These are phyloP conservation scores for Leucophenga maculata DNA, from an alignment of 2,888 invertebrate species.

Conservation along the genomic window DNA sequence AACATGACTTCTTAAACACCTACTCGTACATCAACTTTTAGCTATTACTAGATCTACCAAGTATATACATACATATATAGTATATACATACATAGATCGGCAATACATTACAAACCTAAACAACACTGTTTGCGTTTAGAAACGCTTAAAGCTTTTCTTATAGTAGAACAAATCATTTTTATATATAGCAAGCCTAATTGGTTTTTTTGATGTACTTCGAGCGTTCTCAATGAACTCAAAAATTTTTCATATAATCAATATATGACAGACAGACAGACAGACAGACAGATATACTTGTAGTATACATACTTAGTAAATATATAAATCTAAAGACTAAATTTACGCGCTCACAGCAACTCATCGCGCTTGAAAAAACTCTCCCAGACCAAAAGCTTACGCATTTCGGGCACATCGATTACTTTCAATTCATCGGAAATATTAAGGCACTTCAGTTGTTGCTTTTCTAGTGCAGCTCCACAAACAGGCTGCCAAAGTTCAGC, in stretches of 20 bases:
- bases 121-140: background rate
- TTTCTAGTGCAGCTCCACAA: conserved; percentile 50
- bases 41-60: background rate
- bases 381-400: conserved; percentile 67
- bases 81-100: background rate
- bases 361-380: conserved; percentile 66
- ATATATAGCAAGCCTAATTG: no score
- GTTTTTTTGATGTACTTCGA: conserved; percentile 28
- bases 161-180: conserved; percentile 30
- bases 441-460: conserved; percentile 69
- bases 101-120: background rate
- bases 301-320: background rate
- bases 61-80: background rate
- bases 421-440: conserved; percentile 69
- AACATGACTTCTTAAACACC: background rate
- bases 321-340: background rate
- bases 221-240: conserved; percentile 2
- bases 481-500: conserved; percentile 64
- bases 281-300: no score
- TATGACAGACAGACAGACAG: no score
- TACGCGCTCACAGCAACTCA: conserved; percentile 57
- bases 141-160: conserved; percentile 51
- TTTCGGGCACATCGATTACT: conserved; percentile 69
- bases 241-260: no score
- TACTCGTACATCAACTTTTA: background rate